A percentile compares a stretch with the other conserved stretches of the same genome.
Conservation (phyloP, 2,888 invertebrate species). For the Tipula lateralis region DNA sequence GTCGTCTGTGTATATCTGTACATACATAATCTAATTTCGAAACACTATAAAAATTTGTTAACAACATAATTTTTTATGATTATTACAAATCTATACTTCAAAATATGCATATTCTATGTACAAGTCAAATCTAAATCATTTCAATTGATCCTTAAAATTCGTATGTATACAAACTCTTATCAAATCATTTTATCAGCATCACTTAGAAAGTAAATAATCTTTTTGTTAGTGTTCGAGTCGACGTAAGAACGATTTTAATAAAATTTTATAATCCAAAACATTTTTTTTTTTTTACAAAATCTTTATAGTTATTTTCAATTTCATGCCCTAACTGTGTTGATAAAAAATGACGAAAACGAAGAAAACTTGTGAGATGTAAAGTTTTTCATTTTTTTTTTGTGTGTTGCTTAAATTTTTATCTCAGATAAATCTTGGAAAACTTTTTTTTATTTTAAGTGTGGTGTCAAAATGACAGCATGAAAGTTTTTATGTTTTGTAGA, state of each 20-base stretch:
- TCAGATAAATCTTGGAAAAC: neutral
- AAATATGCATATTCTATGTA: slow-evolving; percentile 6
- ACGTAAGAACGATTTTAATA: neutral
- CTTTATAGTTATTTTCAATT: slow-evolving; percentile 24
- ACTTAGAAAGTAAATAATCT: slow-evolving; percentile 11
- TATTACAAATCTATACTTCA: slow-evolving; percentile 24
- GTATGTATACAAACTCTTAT: neutral
- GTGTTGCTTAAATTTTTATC: neutral
- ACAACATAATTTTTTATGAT: slow-evolving; percentile 24
- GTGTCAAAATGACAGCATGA: neutral
- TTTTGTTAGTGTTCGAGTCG: neutral
- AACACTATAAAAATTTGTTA: slow-evolving; percentile 9
- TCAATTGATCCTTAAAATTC: neutral
- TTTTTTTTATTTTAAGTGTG: neutral
- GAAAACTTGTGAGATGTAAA: slow-evolving; percentile 4
- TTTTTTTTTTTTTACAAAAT: neutral
- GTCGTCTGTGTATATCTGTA: too few relatives aligned
- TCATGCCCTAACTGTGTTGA: slow-evolving; percentile 24
- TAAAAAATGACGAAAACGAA: neutral
- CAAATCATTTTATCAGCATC: slow-evolving; percentile 19
- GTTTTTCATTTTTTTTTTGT: neutral
- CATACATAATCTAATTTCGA: neutral
- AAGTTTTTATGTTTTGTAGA: neutral
- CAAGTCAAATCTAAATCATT: neutral
- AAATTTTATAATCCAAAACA: slow-evolving; percentile 5